Conservation (phyloP, 2,797 vertebrate genomes). For the Tapera naevia region DNA sequence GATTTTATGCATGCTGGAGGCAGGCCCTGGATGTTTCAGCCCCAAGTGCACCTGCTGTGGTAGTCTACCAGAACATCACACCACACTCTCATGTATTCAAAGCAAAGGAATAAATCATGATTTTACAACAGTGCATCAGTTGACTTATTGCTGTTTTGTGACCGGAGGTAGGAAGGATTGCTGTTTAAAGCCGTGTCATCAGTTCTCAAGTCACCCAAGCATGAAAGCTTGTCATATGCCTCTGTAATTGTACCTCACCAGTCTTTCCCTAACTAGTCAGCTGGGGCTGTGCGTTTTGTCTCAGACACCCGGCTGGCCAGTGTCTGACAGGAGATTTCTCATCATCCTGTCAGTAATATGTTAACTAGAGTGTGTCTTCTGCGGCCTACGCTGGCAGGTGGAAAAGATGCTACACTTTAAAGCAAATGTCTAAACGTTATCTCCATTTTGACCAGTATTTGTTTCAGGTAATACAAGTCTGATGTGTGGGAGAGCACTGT, state of each 20-base stretch:
- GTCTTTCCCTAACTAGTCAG: conserved; percentile 94
- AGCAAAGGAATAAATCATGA: conserved; percentile 97
- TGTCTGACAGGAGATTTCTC: conserved; percentile 93
- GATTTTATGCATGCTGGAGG: conserved; percentile 84
- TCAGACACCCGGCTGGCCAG: conserved; percentile 76
- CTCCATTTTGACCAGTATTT: conserved; percentile 37
- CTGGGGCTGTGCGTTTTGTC: conserved; percentile 84
- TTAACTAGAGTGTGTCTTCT: conserved; percentile 90
- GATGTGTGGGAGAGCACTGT: background rate
- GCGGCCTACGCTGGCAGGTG: conserved; percentile 82
- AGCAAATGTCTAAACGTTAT: conserved; percentile 64
- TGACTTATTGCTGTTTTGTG: conserved; percentile 94
- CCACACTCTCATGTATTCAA: conserved; percentile 78
- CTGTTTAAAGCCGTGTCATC: conserved; percentile 87
- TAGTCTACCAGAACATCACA: conserved; percentile 83
- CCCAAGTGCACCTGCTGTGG: conserved; percentile 83
- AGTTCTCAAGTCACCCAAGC: conserved; percentile 85
- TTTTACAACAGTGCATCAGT: conserved; percentile 91
- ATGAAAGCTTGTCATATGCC: conserved; percentile 94
- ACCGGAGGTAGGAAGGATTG: conserved; percentile 85
- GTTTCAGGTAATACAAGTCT: conserved; percentile 20
- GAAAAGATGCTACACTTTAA: conserved; percentile 59
- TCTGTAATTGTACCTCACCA: conserved; percentile 91
- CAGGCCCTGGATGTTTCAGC: conserved; percentile 78
- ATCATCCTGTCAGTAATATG: conserved; percentile 95